phyloP scores from a whole-genome alignment of 2,797 vertebrate species.

The Eulemur mongoz region DNA sequence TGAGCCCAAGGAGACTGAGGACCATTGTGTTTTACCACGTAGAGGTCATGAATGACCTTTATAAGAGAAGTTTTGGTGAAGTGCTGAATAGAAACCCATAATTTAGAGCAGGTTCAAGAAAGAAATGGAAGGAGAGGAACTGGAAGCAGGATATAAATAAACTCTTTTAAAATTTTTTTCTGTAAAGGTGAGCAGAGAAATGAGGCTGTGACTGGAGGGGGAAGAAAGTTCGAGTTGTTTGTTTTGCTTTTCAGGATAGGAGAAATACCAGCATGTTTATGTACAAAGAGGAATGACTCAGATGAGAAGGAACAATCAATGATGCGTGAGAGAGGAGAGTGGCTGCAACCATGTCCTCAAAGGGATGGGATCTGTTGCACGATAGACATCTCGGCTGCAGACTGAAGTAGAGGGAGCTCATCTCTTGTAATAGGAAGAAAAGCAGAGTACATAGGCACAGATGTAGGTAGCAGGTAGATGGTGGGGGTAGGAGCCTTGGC shows the following conservation, averaged over 20 bases:
- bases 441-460: neutral
- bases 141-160: conserved; percentile 4
- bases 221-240: neutral
- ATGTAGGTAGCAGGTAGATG: neutral
- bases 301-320: neutral
- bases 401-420: neutral
- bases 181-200: neutral
- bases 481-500: neutral
- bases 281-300: neutral
- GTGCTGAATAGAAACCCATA: neutral
- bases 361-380: neutral
- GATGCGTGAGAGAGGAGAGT: neutral
- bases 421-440: neutral
- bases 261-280: neutral
- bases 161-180: neutral
- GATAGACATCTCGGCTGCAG: neutral
- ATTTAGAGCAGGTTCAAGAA: neutral
- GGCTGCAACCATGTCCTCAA: neutral
- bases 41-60: neutral
- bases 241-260: neutral
- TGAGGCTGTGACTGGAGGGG: neutral
- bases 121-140: neutral
- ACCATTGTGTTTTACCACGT: neutral
- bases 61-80: neutral
- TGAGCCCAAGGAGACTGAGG: neutral